Percentiles rank a stretch among this genome's conserved stretches.
phyloP scores from a whole-genome alignment of 1,140 invertebrate genomes.

The Meloidogyne chitwoodi region DNA sequence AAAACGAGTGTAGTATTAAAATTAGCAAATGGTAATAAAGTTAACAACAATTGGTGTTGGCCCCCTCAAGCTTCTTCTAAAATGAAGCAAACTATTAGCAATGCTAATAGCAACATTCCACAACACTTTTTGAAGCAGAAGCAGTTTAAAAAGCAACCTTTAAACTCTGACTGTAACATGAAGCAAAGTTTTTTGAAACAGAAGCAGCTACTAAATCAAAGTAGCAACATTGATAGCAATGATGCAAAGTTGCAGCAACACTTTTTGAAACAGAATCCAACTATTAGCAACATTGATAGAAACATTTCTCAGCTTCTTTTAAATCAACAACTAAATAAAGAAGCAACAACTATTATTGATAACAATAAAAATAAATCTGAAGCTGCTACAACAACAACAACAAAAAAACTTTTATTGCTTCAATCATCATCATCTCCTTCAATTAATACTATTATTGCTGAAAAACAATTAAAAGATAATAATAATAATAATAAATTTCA shows the following conservation, averaged over 20 bases:
- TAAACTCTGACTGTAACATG: background rate
- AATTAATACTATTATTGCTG: background rate
- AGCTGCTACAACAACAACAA: background rate
- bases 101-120: too few relatives aligned
- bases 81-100: background rate
- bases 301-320: background rate
- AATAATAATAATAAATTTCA: background rate
- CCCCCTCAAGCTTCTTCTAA: background rate
- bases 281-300: background rate
- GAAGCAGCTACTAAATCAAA: background rate
- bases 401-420: background rate
- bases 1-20: background rate
- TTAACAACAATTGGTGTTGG: background rate
- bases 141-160: background rate
- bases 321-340: background rate
- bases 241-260: background rate
- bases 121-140: background rate
- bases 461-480: background rate
- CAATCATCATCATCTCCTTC: background rate
- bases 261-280: background rate
- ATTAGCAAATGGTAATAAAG: background rate
- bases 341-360: background rate
- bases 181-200: background rate
- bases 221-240: background rate
- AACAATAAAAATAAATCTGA: background rate